These are phyloP conservation scores for Ridgeia piscesae DNA, from an alignment of 1,140 invertebrate species.

Conservation along the genomic window DNA sequence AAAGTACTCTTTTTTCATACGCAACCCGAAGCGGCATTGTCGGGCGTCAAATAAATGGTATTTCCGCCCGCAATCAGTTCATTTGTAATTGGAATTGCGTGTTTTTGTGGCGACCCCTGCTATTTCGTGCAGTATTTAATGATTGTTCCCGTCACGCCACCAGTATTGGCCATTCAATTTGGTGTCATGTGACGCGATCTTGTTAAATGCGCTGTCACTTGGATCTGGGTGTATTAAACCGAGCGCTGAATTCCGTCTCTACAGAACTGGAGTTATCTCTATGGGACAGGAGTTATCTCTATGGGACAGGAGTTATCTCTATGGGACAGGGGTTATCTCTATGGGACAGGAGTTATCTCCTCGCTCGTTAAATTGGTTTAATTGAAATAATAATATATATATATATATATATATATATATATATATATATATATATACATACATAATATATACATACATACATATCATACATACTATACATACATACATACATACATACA, in stretches of 20 bases:
- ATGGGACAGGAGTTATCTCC: too few relatives aligned
- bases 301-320: too few relatives aligned
- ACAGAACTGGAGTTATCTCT: background rate
- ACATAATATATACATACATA: too few relatives aligned
- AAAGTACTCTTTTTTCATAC: background rate
- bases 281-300: too few relatives aligned
- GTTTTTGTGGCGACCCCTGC: background rate
- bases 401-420: too few relatives aligned
- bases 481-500: too few relatives aligned
- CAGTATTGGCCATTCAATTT: background rate
- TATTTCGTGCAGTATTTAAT: background rate
- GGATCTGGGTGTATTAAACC: background rate
- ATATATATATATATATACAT: too few relatives aligned
- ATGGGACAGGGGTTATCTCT: too few relatives aligned
- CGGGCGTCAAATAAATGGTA: background rate
- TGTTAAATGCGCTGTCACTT: background rate
- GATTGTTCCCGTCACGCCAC: background rate
- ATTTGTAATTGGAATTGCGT: background rate
- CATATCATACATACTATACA: too few relatives aligned
- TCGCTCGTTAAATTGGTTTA: too few relatives aligned
- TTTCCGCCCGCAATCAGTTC: background rate
- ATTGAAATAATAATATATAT: too few relatives aligned
- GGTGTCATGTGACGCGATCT: background rate
- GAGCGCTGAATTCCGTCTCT: background rate
- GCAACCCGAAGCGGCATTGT: background rate